Evolutionary conservation across 2,113 vertebrate genomes (phyloP).

Genomic region (Trichomycterus rosablanca): DNA sequence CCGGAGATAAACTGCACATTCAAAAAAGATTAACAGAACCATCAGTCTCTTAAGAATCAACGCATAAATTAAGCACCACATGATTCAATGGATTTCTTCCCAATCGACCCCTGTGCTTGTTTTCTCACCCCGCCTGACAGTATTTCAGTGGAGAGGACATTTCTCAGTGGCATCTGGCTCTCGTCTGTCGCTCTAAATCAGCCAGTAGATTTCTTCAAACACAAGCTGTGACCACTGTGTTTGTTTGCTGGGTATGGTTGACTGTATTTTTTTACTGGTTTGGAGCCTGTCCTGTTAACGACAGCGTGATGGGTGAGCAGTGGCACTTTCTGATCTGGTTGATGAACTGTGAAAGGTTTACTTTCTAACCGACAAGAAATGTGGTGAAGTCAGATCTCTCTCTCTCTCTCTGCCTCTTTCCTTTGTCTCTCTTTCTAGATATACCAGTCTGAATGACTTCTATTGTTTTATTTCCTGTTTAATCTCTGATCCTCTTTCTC

Average conservation of each 20-base stretch:
- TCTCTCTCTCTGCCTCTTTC: neutral
- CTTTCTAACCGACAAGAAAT: slow-evolving; percentile 42
- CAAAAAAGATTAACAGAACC: too few relatives aligned
- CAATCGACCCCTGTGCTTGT: slow-evolving; percentile 18
- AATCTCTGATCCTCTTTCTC: slow-evolving; percentile 13
- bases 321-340: slow-evolving; percentile 26
- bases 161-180: slow-evolving; percentile 25
- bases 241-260: neutral
- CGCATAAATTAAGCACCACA: slow-evolving; percentile 10
- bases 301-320: neutral
- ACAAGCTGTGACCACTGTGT: neutral
- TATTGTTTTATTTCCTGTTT: slow-evolving; percentile 20
- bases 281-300: neutral
- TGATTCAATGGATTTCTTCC: neutral
- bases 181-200: slow-evolving; percentile 16
- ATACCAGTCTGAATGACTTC: slow-evolving; percentile 5
- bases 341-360: slow-evolving; percentile 20
- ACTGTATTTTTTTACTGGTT: neutral
- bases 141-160: slow-evolving; percentile 5
- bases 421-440: neutral
- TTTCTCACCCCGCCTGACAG: slow-evolving; percentile 7
- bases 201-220: slow-evolving; percentile 22
- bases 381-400: neutral
- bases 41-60: slow-evolving; percentile 8
- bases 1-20: too few relatives aligned